Evolutionary conservation across 2,888 invertebrate species (phyloP).

Genomic region (Troglohyphantes excavatus): DNA sequence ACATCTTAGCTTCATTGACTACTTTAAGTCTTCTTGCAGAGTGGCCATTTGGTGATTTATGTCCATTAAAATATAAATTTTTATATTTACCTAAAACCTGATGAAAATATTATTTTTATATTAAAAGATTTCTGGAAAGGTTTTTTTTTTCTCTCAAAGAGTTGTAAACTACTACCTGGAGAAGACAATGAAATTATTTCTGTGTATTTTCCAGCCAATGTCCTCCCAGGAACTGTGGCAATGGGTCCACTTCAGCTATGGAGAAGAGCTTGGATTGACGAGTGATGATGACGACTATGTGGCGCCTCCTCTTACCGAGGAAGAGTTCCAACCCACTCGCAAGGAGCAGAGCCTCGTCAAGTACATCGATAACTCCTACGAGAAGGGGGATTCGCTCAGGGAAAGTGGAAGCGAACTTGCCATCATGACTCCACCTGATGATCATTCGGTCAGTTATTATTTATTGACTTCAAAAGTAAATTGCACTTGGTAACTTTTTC

Average conservation of each 20-base stretch:
- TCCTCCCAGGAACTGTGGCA: conserved; percentile 77
- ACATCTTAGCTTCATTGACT: no score
- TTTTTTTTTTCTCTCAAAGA: no score
- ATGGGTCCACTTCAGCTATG: conserved; percentile 96
- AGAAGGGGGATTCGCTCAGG: conserved; percentile 44
- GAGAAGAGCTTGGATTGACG: conserved; percentile 95
- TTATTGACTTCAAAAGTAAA: no score
- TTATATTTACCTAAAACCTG: no score
- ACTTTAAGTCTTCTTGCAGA: no score
- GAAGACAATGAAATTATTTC: background rate
- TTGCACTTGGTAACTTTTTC: no score
- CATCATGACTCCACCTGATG: conserved; percentile 27
- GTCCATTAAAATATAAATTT: no score
- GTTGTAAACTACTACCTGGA: no score
- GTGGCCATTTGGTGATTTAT: no score
- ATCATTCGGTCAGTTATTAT: conserved; percentile 65
- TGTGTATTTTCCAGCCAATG: conserved; percentile 68
- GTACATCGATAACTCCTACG: conserved; percentile 31
- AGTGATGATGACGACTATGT: conserved; percentile 90
- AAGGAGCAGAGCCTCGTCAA: conserved; percentile 40
- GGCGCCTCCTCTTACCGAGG: conserved; percentile 79
- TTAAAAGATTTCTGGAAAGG: no score
- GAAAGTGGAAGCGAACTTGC: conserved; percentile 62
- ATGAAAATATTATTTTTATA: no score
- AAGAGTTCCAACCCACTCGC: conserved; percentile 50